Percentiles rank a stretch among this genome's conserved stretches.
Evolutionary conservation across 2,797 vertebrate species (phyloP).

Genomic region (Coracias cyanogaster): DNA sequence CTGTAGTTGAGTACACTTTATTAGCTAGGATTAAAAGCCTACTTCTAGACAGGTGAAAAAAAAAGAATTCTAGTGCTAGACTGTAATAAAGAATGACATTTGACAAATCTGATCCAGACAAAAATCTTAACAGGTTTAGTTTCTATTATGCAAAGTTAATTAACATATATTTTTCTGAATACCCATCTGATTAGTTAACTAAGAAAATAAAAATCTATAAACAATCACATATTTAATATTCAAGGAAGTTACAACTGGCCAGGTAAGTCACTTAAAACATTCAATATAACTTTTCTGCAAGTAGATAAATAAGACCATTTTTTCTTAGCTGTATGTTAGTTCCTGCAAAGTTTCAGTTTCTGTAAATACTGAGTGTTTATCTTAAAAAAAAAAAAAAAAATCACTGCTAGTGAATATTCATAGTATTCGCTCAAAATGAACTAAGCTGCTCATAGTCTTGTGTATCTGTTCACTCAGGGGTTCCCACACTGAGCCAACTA

Average conservation of each 20-base stretch:
- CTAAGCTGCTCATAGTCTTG: neutral
- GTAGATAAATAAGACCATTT: neutral
- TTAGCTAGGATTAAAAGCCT: neutral
- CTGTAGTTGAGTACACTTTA: neutral
- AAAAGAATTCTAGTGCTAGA: neutral
- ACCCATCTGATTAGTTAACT: neutral
- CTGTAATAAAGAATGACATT: neutral
- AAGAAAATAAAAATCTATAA: neutral
- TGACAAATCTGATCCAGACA: neutral
- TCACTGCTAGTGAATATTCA: neutral
- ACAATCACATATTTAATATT: neutral
- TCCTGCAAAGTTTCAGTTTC: neutral
- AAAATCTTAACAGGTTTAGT: neutral
- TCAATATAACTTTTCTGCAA: neutral
- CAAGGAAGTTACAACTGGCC: neutral
- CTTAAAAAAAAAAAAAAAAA: neutral
- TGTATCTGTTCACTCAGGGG: neutral
- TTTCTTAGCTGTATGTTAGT: neutral
- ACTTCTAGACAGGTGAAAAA: neutral
- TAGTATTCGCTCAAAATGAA: neutral
- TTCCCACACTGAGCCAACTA: neutral
- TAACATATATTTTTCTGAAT: neutral
- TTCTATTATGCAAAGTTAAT: neutral
- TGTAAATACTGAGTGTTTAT: neutral
- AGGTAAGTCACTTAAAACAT: neutral